phyloP scores from a whole-genome alignment of 2,888 invertebrate species.

The Philopedon plagiatum region DNA sequence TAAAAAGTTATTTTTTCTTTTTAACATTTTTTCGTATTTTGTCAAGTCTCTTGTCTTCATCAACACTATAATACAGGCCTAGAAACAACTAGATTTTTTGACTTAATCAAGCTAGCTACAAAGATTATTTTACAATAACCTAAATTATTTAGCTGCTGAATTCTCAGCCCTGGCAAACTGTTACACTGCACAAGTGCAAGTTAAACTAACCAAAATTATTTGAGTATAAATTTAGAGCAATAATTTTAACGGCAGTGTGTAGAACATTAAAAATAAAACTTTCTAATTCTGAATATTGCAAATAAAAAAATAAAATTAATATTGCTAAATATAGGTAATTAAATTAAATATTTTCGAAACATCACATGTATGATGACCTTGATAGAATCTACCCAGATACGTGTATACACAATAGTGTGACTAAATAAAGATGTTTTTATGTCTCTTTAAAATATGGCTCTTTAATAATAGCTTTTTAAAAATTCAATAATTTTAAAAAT shows the following conservation, averaged over 20 bases:
- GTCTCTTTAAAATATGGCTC: too few relatives aligned
- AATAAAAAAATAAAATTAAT: too few relatives aligned
- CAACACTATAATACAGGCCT: neutral
- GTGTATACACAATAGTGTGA: too few relatives aligned
- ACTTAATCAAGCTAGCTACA: neutral
- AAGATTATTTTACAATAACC: neutral
- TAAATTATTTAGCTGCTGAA: neutral
- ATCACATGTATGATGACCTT: too few relatives aligned
- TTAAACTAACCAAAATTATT: neutral
- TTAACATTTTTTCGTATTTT: neutral
- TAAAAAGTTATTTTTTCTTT: conserved; percentile 13
- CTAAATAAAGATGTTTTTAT: too few relatives aligned
- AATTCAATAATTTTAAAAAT: neutral
- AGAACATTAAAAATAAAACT: neutral
- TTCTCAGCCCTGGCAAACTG: neutral
- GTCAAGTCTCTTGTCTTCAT: neutral
- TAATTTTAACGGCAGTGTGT: neutral
- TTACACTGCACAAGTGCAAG: neutral
- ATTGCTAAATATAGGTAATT: too few relatives aligned
- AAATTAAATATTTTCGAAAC: too few relatives aligned
- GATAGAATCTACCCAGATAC: too few relatives aligned
- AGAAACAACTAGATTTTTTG: neutral
- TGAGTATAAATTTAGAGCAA: neutral
- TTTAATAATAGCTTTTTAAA: too few relatives aligned
- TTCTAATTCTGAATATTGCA: too few relatives aligned